These are phyloP conservation scores for Euzetes globulus DNA, from an alignment of 2,888 invertebrate genomes.

Conservation along the genomic window DNA sequence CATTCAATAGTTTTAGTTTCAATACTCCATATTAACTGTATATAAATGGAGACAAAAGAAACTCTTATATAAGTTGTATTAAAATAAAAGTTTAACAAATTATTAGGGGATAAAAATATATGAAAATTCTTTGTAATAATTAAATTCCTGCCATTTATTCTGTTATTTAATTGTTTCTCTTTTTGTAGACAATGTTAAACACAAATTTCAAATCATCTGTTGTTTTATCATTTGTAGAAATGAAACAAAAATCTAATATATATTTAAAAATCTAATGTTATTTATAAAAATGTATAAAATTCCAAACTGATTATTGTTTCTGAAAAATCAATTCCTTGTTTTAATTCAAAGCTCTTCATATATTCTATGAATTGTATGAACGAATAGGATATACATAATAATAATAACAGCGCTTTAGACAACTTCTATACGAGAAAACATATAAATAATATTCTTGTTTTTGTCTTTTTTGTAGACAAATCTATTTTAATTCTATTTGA, in stretches of 20 bases:
- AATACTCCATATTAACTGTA: not conserved
- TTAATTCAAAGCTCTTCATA: too few species aligned
- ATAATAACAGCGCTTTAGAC: too few species aligned
- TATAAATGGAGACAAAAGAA: not conserved
- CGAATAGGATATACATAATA: too few species aligned
- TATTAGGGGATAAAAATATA: not conserved
- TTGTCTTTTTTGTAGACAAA: slow-evolving; percentile 5
- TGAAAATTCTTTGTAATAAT: not conserved
- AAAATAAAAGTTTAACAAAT: not conserved
- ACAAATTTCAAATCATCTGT: not conserved
- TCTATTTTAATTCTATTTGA: not conserved
- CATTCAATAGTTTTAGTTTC: not conserved
- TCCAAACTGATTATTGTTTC: too few species aligned
- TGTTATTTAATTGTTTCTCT: not conserved
- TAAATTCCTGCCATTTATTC: slow-evolving; percentile 24
- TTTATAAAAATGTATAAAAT: not conserved
- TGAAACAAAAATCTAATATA: not conserved
- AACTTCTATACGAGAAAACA: not conserved
- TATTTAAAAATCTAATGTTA: slow-evolving; percentile 1
- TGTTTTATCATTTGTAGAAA: slow-evolving; percentile 18
- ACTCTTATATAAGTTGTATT: not conserved
- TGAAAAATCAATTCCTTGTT: too few species aligned
- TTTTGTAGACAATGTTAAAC: slow-evolving; percentile 5
- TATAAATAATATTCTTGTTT: not conserved
- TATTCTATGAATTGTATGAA: too few species aligned